Evolutionary conservation across 2,797 vertebrate species (phyloP).

Genomic region (Eidolon dupreanum): DNA sequence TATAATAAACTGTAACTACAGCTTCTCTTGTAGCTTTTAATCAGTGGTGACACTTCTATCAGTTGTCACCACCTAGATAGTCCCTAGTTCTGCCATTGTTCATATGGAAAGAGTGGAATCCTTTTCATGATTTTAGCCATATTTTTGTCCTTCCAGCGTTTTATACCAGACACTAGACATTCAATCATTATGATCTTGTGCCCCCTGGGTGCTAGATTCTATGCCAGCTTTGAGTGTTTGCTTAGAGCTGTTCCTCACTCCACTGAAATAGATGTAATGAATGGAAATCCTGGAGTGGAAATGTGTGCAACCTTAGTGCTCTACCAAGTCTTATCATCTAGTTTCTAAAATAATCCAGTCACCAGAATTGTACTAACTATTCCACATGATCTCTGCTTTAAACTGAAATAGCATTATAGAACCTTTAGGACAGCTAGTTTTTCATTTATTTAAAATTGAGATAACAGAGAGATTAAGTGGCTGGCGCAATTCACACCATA

Average conservation of each 20-base stretch:
- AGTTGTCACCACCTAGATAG: neutral
- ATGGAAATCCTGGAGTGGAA: neutral
- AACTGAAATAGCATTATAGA: neutral
- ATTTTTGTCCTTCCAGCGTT: neutral
- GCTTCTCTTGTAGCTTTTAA: conserved; percentile 3
- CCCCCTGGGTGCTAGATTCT: neutral
- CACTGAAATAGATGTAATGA: neutral
- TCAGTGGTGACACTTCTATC: neutral
- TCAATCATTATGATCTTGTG: neutral
- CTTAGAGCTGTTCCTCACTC: neutral
- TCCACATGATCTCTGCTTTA: neutral
- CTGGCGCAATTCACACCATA: neutral
- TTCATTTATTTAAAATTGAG: neutral
- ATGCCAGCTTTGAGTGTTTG: neutral
- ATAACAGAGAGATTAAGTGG: neutral
- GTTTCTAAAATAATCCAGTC: conserved; percentile 1
- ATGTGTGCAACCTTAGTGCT: neutral
- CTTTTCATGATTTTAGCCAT: neutral
- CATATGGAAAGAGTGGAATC: neutral
- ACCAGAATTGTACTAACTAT: neutral
- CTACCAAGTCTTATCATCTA: neutral
- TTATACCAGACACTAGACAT: neutral
- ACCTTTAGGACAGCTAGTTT: neutral
- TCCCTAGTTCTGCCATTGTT: neutral
- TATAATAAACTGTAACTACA: neutral